Evolutionary conservation across 2,888 invertebrate genomes (phyloP), one percentile per base, ranked within the genome.

Genomic region (Panopea generosa): DNA sequence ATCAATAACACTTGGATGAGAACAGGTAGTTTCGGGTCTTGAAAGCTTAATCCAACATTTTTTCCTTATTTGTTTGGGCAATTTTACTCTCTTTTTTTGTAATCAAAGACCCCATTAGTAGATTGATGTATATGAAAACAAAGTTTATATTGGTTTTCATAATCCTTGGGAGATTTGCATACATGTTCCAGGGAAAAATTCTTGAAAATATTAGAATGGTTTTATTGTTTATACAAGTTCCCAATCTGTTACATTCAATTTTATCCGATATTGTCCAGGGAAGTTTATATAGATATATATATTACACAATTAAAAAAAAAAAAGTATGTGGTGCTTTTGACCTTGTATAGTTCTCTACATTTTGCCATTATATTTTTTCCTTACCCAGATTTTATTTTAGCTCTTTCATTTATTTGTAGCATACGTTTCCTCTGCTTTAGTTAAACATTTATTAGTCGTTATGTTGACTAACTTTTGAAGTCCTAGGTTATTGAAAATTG

Each of bases 241-340:
- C 26, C 24, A 24, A 24, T 59, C 38, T 18, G 14, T 43, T 22
- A 40, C 24, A 11, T 43, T 38, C 29, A 24, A 40, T 16, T 43
- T 63, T 47, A 70, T 70, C 63, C 70, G 22, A 50, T 47, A 63
- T 70, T 62, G 63, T 70, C 70, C 70, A 70, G 70, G 70, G 70
- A 69, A 60, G 55, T 43, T 71, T 49, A 33, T 65, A 27, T 24
- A 27, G 22, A 20, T 61, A 50, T n/a, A n/a, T n/a, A n/a, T 47
- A 57, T 52, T 55, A 52, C 43, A 38, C 43, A 63, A 43, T 62
- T 45, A 4, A 20, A 45, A 6, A 45, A 45, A n/a, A 7, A 20
- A 14, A 33, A n/a, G 26, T 38, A 55, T 61, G 66, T 73, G 72
- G 72, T 73, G 67, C 73, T 73, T n/a, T 57, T 38, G 29, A 52